Base-by-base conservation (phyloP, 2,113 vertebrate genomes). In the Eleginops maclovinus region DNA sequence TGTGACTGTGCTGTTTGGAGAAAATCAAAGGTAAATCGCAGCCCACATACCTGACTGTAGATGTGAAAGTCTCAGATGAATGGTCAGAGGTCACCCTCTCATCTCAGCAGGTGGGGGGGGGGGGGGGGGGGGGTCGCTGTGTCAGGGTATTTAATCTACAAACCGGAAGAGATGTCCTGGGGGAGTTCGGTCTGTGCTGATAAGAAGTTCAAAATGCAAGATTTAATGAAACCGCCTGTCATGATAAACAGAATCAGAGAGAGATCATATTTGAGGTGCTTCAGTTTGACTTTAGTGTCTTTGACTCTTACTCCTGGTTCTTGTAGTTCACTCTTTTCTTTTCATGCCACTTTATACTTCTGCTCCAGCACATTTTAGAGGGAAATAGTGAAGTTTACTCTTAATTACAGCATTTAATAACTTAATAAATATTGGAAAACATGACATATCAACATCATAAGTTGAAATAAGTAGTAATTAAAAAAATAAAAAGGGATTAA, bases 61-160 rank as follows among this genome's bases (percentile, higher is more conserved):
- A 16, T 79, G 54, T 59, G 47, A 77, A 21, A 49, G 49, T 47
- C 58, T 8, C 36, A 61, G 51, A 72, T 19, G 49, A 83, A 79
- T 74, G 40, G 75, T 82, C 66, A 68, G 44, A 63, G 75, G 44
- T 72, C 50, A 24, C 40, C 2, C 36, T 86, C 49, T 86, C 63
- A 80, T 86, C 80, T 86, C 75, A 0, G 51, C 10, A n/a, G n/a
- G n/a, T n/a, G n/a, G n/a, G n/a, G n/a, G n/a, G n/a, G n/a, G n/a
- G n/a, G n/a, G n/a, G n/a, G n/a, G n/a, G 21, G 55, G 82, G 53
- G 31, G 1, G 26, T 65, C 59, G 1, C 17, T 19, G 75, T 10
- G 55, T 0, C 14, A 0, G 3, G n/a, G 7, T 44, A 26, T 73
- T 79, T 83, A 36, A 86, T 79, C 80, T 79, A 72, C 77, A 80